Evolutionary conservation across 2,888 invertebrate genomes (phyloP).

Genomic region (Synanthedon tipuliformis): DNA sequence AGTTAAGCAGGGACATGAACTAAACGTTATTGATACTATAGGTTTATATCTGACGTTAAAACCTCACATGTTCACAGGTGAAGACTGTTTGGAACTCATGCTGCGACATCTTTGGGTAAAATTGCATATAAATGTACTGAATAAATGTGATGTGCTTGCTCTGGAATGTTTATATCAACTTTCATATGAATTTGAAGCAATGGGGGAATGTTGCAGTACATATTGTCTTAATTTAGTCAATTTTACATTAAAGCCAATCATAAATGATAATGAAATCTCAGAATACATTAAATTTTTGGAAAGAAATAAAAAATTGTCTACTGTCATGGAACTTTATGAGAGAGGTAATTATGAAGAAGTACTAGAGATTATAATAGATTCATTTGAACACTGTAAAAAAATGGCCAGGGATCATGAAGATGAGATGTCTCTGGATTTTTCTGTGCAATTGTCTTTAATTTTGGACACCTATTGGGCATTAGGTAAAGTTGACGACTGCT

Average conservation of each 20-base stretch:
- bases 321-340: slow-evolving; percentile 76
- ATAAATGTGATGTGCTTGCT: slow-evolving; percentile 49
- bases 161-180: slow-evolving; percentile 56
- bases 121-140: slow-evolving; percentile 47
- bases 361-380: slow-evolving; percentile 74
- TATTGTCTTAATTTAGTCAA: slow-evolving; percentile 41
- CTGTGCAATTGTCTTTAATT: slow-evolving; percentile 71
- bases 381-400: slow-evolving; percentile 70
- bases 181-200: slow-evolving; percentile 51
- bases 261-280: slow-evolving; percentile 42
- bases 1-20: slow-evolving; percentile 29
- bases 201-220: slow-evolving; percentile 43
- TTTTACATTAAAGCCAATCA: slow-evolving; percentile 46
- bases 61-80: slow-evolving; percentile 42
- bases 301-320: slow-evolving; percentile 69
- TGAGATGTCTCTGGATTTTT: slow-evolving; percentile 65
- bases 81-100: slow-evolving; percentile 41
- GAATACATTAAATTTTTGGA: slow-evolving; percentile 51
- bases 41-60: slow-evolving; percentile 42
- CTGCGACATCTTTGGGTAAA: slow-evolving; percentile 56
- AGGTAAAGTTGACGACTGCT: slow-evolving; percentile 73
- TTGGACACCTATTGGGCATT: slow-evolving; percentile 76
- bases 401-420: slow-evolving; percentile 52
- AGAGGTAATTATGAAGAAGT: slow-evolving; percentile 75
- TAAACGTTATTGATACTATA: slow-evolving; percentile 45